Evolutionary conservation across 2,797 vertebrate genomes (phyloP).

Genomic region (Crax fasciolata): DNA sequence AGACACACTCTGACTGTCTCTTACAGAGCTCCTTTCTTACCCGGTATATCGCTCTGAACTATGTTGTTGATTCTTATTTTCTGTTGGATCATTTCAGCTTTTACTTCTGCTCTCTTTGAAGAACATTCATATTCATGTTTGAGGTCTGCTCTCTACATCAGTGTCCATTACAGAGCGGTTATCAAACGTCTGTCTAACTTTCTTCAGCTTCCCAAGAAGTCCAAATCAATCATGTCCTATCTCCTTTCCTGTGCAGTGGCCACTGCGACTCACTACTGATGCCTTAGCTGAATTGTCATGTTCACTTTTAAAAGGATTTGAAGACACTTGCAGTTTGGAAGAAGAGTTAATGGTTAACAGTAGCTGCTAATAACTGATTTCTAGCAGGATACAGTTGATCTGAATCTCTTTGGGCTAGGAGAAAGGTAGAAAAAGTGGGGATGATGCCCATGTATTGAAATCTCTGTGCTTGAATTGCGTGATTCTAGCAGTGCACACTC

Average conservation of each 20-base stretch:
- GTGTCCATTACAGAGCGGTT: background rate
- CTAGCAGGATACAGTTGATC: background rate
- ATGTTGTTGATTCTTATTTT: background rate
- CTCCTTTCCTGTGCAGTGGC: background rate
- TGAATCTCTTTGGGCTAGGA: background rate
- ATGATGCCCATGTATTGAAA: background rate
- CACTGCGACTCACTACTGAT: background rate
- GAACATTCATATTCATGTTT: background rate
- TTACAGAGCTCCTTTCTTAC: background rate
- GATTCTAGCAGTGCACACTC: background rate
- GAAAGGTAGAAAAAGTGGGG: background rate
- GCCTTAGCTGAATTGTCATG: background rate
- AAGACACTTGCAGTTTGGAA: background rate
- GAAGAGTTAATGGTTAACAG: background rate
- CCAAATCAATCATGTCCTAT: background rate
- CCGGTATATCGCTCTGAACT: background rate
- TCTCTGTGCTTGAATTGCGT: rapidly evolving
- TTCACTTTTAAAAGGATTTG: background rate
- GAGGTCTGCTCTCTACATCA: background rate
- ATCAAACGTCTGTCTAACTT: background rate
- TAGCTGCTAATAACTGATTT: background rate
- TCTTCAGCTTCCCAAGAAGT: background rate
- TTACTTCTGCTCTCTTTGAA: background rate
- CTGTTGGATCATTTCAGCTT: background rate
- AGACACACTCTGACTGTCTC: background rate